Base-by-base conservation (phyloP, 2,797 vertebrate genomes). In the Triplophysa bombifrons region DNA sequence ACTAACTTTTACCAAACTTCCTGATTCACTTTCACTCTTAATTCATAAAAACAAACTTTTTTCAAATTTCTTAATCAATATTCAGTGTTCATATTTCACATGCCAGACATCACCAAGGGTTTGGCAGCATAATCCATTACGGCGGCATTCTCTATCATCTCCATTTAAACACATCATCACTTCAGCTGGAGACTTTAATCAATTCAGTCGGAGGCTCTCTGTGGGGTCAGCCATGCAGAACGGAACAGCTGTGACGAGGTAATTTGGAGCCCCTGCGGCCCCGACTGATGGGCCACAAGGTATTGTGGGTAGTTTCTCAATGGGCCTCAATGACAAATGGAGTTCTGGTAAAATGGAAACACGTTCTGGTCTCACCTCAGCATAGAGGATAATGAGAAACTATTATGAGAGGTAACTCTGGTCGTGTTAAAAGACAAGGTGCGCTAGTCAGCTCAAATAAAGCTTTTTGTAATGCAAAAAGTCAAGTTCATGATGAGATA, bases 161-260 rank as follows among this genome's bases (percentile, higher is more conserved):
- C 82, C 74, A 65, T 88, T 91, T 89, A 89, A 90, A 88, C 83
- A 89, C 90, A 92, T 91, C 91, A 91, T 92, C 88, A 89, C 76
- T 89, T 89, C 87, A 86, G 84, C 92, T 85, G 89, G 82, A 87
- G 85, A 80, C 80, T 58, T 64, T 86, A 89, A 92, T 93, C 90
- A 88, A 91, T 91, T 88, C 86, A 88, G 90, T 88, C 72, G 41
- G 80, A 80, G 79, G 70, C 73, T 84, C 75, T 80, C 83, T 22
- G 14, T 41, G 70, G 66, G 82, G 85, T 87, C 89, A 58, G 50
- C 85, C 80, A 84, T 80, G 87, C 88, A 87, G 83, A 89, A 87
- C 84, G 82, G 87, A 85, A 88, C 90, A 93, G 90, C 92, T 92
- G 91, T 89, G 90, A 83, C 83, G 68, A 84, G 84, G 88, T 89